Evolutionary conservation across 2,797 vertebrate species (phyloP).

Genomic region (Macropodus opercularis): DNA sequence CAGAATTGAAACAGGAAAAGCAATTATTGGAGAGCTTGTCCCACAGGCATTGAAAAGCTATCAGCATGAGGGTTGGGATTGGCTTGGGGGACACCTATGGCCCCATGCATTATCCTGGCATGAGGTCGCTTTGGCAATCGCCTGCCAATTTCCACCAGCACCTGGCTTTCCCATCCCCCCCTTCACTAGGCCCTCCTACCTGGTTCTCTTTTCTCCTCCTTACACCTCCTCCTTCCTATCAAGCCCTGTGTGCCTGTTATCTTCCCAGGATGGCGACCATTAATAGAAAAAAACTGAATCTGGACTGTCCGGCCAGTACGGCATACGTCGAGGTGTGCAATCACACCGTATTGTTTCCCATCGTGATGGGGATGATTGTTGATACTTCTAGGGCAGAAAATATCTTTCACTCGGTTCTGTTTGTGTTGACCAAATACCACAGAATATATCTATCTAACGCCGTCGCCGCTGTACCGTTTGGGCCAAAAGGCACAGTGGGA

Average conservation of each 20-base stretch:
- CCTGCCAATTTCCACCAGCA: slow-evolving; percentile 90
- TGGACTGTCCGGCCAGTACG: slow-evolving; percentile 20
- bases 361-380: slow-evolving; percentile 22
- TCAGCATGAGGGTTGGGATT: slow-evolving; percentile 93
- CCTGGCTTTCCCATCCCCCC: slow-evolving; percentile 85
- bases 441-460: slow-evolving; percentile 48
- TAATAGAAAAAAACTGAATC: slow-evolving; percentile 20
- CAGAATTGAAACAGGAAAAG: slow-evolving; percentile 80
- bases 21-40: slow-evolving; percentile 91
- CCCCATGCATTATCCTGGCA: slow-evolving; percentile 93
- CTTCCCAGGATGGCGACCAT: slow-evolving; percentile 56
- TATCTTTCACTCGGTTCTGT: slow-evolving; percentile 17
- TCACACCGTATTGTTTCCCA: slow-evolving; percentile 38
- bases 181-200: slow-evolving; percentile 87
- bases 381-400: slow-evolving; percentile 30
- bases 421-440: slow-evolving; percentile 28
- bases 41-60: slow-evolving; percentile 92
- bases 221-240: slow-evolving; percentile 32
- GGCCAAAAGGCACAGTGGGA: slow-evolving; percentile 70
- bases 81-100: slow-evolving; percentile 92
- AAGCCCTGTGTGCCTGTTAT: slow-evolving; percentile 34
- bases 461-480: slow-evolving; percentile 47
- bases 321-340: slow-evolving; percentile 41
- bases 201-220: slow-evolving; percentile 65
- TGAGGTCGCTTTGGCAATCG: slow-evolving; percentile 90